A percentile compares a stretch with the other conserved stretches of the same genome.
Evolutionary conservation across 1,140 invertebrate genomes (phyloP).

Genomic region (Phortica variegata): DNA sequence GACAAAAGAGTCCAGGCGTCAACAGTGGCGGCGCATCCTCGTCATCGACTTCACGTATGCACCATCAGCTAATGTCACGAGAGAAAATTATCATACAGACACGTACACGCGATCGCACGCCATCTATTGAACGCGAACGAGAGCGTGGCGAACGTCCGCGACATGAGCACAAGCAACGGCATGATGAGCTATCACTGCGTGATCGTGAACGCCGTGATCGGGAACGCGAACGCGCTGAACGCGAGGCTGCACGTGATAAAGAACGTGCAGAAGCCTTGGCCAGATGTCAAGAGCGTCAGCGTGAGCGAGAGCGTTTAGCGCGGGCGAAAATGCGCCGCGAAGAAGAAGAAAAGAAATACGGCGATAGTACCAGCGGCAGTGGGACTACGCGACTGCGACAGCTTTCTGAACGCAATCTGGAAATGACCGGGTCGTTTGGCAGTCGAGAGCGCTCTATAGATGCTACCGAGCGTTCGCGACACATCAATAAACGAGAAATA

Average conservation of each 20-base stretch:
- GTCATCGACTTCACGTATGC: constrained; percentile 29
- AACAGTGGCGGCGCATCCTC: constrained; percentile 15
- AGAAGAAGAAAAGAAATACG: constrained; percentile 50
- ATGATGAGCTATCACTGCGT: constrained; percentile 53
- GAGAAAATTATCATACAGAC: constrained; percentile 55
- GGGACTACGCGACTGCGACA: constrained; percentile 14
- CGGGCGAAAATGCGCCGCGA: constrained; percentile 57
- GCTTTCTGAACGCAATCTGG: constrained; percentile 40
- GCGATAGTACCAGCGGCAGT: constrained; percentile 5
- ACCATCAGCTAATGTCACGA: constrained; percentile 46
- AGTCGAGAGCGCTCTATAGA: constrained; percentile 49
- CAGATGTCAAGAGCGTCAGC: constrained; percentile 61
- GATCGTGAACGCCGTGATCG: constrained; percentile 58
- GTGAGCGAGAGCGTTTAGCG: constrained; percentile 64
- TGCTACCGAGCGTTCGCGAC: constrained; percentile 28
- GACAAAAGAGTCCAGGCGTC: constrained; percentile 41
- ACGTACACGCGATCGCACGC: constrained; percentile 40
- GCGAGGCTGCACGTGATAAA: constrained; percentile 61
- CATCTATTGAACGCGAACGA: constrained; percentile 47
- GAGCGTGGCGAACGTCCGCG: constrained; percentile 44
- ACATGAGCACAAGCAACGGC: constrained; percentile 31
- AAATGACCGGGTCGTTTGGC: constrained; percentile 28
- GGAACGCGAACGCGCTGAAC: constrained; percentile 54
- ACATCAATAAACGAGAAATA: constrained; percentile 26
- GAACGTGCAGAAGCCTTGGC: constrained; percentile 63